These are phyloP conservation scores for Saiga tatarica DNA, from an alignment of 2,113 vertebrate species.

Conservation along the genomic window DNA sequence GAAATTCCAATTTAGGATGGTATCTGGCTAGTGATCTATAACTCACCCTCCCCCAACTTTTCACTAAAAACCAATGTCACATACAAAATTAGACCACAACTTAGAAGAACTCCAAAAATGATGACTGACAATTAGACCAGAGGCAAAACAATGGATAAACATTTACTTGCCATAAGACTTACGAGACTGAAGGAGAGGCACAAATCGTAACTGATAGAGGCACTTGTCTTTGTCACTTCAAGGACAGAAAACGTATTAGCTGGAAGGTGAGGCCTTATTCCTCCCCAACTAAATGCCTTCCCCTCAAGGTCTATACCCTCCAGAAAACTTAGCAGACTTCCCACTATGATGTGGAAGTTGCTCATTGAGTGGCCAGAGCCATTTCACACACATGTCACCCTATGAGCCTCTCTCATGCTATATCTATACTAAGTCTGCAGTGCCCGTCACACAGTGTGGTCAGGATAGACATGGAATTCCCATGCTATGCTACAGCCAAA, in stretches of 20 bases:
- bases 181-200: neutral
- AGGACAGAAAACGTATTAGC: neutral
- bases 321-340: neutral
- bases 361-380: neutral
- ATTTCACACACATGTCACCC: neutral
- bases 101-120: neutral
- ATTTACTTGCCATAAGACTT: neutral
- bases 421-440: neutral
- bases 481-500: neutral
- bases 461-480: neutral
- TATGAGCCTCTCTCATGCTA: neutral
- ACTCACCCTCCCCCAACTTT: neutral
- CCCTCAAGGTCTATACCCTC: neutral
- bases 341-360: neutral
- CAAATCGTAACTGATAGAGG: neutral
- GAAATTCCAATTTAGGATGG: neutral
- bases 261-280: neutral
- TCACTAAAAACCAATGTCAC: neutral
- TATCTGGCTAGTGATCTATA: neutral
- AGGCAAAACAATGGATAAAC: neutral
- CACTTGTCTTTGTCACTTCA: neutral
- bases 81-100: neutral
- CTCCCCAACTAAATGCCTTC: neutral
- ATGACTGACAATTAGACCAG: neutral
- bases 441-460: rapidly evolving